These are phyloP conservation scores for Melangyna quadrimaculata DNA, from an alignment of 2,888 invertebrate species.

Conservation along the genomic window DNA sequence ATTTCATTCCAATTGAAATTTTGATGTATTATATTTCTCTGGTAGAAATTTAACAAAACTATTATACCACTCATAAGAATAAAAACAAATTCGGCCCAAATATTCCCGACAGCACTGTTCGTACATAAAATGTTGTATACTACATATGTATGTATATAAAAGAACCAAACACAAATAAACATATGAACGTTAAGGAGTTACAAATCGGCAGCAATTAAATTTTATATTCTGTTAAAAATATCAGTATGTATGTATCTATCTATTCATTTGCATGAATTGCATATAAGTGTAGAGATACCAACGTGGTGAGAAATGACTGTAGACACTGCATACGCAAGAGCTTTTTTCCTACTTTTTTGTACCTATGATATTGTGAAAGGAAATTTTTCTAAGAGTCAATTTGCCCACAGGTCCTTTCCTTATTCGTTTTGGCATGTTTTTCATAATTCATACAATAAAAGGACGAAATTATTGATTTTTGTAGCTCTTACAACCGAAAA, in stretches of 20 bases:
- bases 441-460: slow-evolving; percentile 27
- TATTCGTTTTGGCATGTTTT: slow-evolving; percentile 40
- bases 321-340: background rate
- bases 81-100: background rate
- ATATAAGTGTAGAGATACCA: background rate
- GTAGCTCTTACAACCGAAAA: background rate
- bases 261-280: too few species aligned
- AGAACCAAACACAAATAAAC: background rate
- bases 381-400: slow-evolving; percentile 30
- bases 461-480: slow-evolving; percentile 67
- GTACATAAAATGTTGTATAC: background rate
- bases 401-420: slow-evolving; percentile 10
- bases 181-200: slow-evolving; percentile 25
- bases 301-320: too few species aligned
- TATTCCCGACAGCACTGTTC: background rate
- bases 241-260: background rate
- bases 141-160: background rate
- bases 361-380: background rate
- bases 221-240: slow-evolving; percentile 35
- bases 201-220: slow-evolving; percentile 65
- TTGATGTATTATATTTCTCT: too few species aligned
- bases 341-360: background rate
- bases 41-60: too few species aligned
- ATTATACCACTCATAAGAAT: too few species aligned
- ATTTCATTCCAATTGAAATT: too few species aligned